Evolutionary conservation across 2,113 vertebrate genomes (phyloP).

Genomic region (Mesitornis unicolor): DNA sequence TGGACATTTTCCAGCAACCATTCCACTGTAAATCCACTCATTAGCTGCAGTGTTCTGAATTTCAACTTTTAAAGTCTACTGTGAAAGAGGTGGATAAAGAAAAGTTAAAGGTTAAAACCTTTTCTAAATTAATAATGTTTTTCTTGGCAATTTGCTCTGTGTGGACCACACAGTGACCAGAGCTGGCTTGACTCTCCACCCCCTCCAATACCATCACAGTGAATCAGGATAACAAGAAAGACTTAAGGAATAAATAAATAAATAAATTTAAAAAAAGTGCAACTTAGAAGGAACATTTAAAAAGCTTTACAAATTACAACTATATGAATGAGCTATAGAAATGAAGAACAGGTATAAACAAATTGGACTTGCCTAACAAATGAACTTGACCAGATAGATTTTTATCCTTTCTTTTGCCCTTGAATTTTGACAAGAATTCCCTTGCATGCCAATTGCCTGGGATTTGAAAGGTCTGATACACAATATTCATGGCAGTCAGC

Average conservation of each 20-base stretch:
- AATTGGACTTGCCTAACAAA: background rate
- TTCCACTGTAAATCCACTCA: background rate
- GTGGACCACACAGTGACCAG: background rate
- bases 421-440: constrained; percentile 13
- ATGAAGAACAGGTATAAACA: background rate
- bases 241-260: background rate
- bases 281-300: background rate
- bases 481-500: background rate
- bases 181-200: no score
- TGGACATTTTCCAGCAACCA: background rate
- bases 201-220: background rate
- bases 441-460: background rate
- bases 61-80: background rate
- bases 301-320: background rate
- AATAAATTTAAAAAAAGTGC: background rate
- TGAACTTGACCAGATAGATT: background rate
- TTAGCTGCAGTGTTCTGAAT: background rate
- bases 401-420: background rate
- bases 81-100: background rate
- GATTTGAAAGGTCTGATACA: background rate
- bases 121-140: background rate
- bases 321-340: background rate
- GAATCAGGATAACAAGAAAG: background rate
- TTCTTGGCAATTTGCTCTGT: background rate
- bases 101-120: background rate